Percentiles rank a stretch among this genome's conserved stretches.
These are phyloP conservation scores for Dinocampus coccinellae DNA, from an alignment of 2,888 invertebrate species.

Conservation along the genomic window DNA sequence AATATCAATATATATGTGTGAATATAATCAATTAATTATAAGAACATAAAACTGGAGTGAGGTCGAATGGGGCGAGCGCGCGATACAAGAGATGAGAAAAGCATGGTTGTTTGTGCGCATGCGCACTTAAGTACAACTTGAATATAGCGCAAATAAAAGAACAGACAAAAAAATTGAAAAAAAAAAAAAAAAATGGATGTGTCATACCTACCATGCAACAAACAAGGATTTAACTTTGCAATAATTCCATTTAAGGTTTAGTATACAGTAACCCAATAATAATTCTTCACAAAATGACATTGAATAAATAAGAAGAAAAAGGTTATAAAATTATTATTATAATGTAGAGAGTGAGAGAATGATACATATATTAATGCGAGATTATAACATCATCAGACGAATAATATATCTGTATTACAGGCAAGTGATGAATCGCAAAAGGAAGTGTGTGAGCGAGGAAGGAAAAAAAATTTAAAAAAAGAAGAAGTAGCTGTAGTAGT, in stretches of 20 bases:
- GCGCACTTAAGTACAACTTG: background rate
- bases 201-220: slow-evolving; percentile 40
- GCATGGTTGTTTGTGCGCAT: background rate
- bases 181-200: slow-evolving; percentile 39
- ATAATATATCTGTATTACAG: background rate
- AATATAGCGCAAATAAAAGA: background rate
- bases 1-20: background rate
- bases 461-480: too few species aligned
- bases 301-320: background rate
- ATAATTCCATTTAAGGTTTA: slow-evolving; percentile 55
- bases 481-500: too few species aligned
- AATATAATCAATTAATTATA: slow-evolving; percentile 39
- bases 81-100: background rate
- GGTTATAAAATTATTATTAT: background rate
- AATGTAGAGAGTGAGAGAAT: background rate
- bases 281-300: background rate
- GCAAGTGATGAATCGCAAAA: background rate
- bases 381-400: background rate
- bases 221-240: slow-evolving; percentile 48
- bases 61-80: slow-evolving; percentile 27
- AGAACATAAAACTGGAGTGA: slow-evolving; percentile 43
- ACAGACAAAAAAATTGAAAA: background rate
- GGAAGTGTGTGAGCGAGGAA: background rate
- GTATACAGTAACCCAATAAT: slow-evolving; percentile 7
- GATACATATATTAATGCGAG: background rate